Evolutionary conservation across 53 echinoderm and acorn worm genomes (phyloP).

Genomic region (Pentamera pediparva): DNA sequence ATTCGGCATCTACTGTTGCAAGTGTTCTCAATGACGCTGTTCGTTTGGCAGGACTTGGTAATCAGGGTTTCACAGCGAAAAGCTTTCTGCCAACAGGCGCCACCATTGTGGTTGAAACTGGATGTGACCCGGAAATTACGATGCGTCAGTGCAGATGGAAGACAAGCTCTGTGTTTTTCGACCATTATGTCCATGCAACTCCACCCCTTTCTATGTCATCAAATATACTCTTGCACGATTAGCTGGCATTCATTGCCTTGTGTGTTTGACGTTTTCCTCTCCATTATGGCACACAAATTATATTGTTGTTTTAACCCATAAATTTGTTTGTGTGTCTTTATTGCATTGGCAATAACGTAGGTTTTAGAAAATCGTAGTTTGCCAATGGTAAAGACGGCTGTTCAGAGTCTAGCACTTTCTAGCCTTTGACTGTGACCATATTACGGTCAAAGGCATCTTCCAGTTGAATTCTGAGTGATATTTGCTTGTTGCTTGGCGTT

Average conservation of each 20-base stretch:
- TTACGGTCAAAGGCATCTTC: too few relatives aligned
- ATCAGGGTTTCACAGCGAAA: background rate
- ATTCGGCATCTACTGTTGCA: constrained; percentile 22
- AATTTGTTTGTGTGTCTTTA: too few relatives aligned
- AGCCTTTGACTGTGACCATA: too few relatives aligned
- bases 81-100: constrained; percentile 24
- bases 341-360: too few relatives aligned
- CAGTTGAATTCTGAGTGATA: too few relatives aligned
- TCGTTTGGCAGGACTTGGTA: background rate
- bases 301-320: too few relatives aligned
- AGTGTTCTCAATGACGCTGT: constrained; percentile 10
- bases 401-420: too few relatives aligned
- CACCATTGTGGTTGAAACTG: background rate
- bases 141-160: constrained; percentile 10
- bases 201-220: background rate
- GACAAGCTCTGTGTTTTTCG: constrained; percentile 1
- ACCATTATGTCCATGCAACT: constrained; percentile 10
- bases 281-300: too few relatives aligned
- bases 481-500: too few relatives aligned
- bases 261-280: too few relatives aligned
- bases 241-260: background rate
- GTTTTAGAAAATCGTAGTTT: too few relatives aligned
- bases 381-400: too few relatives aligned
- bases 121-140: constrained; percentile 1
- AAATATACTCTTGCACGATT: background rate